These are phyloP conservation scores for Gastrophryne carolinensis DNA, from an alignment of 2,797 vertebrate genomes.

Conservation along the genomic window DNA sequence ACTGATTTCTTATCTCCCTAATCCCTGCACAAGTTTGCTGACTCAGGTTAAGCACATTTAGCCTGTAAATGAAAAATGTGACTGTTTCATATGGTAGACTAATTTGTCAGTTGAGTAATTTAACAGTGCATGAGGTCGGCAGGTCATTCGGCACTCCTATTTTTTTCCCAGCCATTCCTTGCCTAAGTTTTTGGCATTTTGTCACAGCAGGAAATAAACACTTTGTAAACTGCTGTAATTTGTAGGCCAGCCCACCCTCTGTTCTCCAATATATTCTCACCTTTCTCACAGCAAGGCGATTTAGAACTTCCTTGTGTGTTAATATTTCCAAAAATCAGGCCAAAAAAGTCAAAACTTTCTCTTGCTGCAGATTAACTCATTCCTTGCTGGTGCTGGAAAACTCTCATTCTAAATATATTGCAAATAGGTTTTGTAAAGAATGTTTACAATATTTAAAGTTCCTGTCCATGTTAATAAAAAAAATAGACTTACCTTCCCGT, in stretches of 20 bases:
- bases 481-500: no score
- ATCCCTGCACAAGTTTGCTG: no score
- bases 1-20: no score
- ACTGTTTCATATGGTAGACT: no score
- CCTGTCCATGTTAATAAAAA: no score
- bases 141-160: constrained; percentile 33
- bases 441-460: no score
- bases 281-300: constrained; percentile 56
- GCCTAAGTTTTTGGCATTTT: constrained; percentile 46
- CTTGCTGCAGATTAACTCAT: not conserved
- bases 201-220: constrained; percentile 60
- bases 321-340: constrained; percentile 61
- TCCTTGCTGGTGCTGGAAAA: not conserved
- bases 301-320: constrained; percentile 60
- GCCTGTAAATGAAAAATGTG: no score
- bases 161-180: constrained; percentile 44
- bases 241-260: constrained; percentile 50
- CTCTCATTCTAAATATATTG: no score
- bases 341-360: constrained; percentile 53
- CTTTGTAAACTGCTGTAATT: constrained; percentile 55
- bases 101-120: not conserved
- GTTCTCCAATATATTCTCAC: constrained; percentile 53
- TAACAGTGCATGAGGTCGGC: constrained; percentile 3
- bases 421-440: no score
- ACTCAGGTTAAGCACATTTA: no score